Conservation (phyloP, 2,888 invertebrate genomes). For the Drosophila limbata region DNA sequence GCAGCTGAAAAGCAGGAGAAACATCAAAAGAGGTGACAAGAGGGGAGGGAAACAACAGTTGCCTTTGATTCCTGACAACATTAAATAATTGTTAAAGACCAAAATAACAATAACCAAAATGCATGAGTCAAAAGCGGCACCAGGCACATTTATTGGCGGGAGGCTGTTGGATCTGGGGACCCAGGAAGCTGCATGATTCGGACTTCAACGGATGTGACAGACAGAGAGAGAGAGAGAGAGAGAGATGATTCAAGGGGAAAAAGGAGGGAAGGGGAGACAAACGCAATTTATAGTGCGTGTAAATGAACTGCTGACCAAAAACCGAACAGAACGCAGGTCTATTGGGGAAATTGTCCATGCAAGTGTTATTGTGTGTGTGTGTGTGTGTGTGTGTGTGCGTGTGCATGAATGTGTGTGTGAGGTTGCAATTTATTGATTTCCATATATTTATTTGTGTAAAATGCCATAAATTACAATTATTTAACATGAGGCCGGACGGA, state of each 20-base stretch:
- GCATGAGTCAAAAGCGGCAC: constrained; percentile 29
- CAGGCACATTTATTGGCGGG: neutral
- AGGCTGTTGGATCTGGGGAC: neutral
- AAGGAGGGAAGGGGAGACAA: neutral
- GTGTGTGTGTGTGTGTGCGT: constrained; percentile 12
- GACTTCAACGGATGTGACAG: too few species aligned
- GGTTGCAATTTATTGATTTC: constrained; percentile 76
- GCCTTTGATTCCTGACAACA: constrained; percentile 58
- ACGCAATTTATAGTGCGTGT: constrained; percentile 71
- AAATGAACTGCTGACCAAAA: constrained; percentile 70
- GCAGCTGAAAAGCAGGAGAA: too few species aligned
- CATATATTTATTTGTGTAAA: constrained; percentile 78
- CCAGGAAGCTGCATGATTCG: neutral
- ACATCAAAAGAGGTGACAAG: neutral
- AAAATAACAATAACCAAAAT: constrained; percentile 59
- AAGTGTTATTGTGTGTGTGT: constrained; percentile 17
- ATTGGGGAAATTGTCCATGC: constrained; percentile 52
- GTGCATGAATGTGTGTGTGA: constrained; percentile 16
- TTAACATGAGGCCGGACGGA: constrained; percentile 63
- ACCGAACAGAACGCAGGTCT: constrained; percentile 51
- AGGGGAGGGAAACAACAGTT: constrained; percentile 11
- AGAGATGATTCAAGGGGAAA: too few species aligned
- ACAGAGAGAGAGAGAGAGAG: neutral
- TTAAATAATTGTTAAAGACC: constrained; percentile 72
- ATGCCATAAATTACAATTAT: constrained; percentile 82